These are phyloP conservation scores for Acleris emargana DNA, from an alignment of 2,888 invertebrate genomes.

Conservation along the genomic window DNA sequence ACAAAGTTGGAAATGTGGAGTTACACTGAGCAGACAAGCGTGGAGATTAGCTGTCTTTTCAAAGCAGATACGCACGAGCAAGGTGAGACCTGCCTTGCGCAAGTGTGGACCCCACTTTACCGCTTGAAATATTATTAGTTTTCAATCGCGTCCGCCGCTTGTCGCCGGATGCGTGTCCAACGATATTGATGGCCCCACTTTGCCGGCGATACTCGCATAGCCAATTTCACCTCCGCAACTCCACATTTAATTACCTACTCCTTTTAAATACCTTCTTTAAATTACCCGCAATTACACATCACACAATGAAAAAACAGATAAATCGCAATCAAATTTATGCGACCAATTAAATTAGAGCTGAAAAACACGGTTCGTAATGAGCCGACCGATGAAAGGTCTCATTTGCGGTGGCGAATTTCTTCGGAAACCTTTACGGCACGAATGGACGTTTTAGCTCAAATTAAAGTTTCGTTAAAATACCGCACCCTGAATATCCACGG, in stretches of 20 bases:
- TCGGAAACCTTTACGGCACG: conserved; percentile 54
- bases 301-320: conserved; percentile 48
- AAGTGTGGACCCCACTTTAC: conserved; percentile 60
- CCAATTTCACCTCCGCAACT: conserved; percentile 63
- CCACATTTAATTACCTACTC: conserved; percentile 57
- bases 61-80: conserved; percentile 31
- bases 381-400: conserved; percentile 60
- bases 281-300: conserved; percentile 52
- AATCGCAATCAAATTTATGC: conserved; percentile 61
- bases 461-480: conserved; percentile 76
- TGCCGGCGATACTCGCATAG: conserved; percentile 51
- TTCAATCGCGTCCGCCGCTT: conserved; percentile 64
- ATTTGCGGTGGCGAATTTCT: conserved; percentile 48
- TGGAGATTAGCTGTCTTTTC: conserved; percentile 13
- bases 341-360: conserved; percentile 71
- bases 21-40: conserved; percentile 41
- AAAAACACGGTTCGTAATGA: conserved; percentile 62
- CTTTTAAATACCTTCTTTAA: conserved; percentile 55
- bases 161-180: conserved; percentile 72
- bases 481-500: conserved; percentile 50
- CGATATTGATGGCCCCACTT: conserved; percentile 73
- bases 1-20: conserved; percentile 7
- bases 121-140: conserved; percentile 69
- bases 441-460: conserved; percentile 61
- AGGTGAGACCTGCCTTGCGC: conserved; percentile 54